A percentile compares a stretch with the other conserved stretches of the same genome.
Conservation (phyloP, 2,888 invertebrate genomes). For the Agelastica alni region DNA sequence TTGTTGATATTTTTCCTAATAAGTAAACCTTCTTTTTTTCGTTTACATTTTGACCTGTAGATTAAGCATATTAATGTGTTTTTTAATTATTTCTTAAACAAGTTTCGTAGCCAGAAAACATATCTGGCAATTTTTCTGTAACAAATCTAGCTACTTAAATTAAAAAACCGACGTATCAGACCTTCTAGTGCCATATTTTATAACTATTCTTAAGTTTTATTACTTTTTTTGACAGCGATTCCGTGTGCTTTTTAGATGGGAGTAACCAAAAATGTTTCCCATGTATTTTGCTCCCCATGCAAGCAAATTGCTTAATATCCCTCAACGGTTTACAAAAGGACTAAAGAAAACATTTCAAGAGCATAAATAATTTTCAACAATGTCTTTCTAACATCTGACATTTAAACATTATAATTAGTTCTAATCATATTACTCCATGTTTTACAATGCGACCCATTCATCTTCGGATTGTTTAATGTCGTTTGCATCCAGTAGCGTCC, state of each 20-base stretch:
- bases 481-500: too few relatives aligned
- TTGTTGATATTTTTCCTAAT: too few relatives aligned
- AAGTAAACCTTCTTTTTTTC: too few relatives aligned
- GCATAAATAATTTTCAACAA: conserved; percentile 22
- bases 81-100: too few relatives aligned
- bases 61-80: too few relatives aligned
- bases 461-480: conserved; percentile 16
- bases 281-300: conserved; percentile 2
- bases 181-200: too few relatives aligned
- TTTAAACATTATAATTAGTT: conserved; percentile 21
- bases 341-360: conserved; percentile 9
- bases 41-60: too few relatives aligned
- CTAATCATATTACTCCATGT: conserved; percentile 21
- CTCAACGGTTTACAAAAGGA: conserved; percentile 8
- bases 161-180: too few relatives aligned
- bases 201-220: background rate
- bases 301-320: conserved; percentile 15
- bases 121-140: too few relatives aligned
- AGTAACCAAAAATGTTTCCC: conserved; percentile 10
- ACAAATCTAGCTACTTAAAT: too few relatives aligned
- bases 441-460: conserved; percentile 15
- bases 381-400: conserved; percentile 17
- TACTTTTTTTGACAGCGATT: background rate
- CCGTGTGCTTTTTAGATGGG: conserved; percentile 1
- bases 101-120: too few relatives aligned